Conservation (phyloP, 2,888 invertebrate species). For the Mesochorus sp. region DNA sequence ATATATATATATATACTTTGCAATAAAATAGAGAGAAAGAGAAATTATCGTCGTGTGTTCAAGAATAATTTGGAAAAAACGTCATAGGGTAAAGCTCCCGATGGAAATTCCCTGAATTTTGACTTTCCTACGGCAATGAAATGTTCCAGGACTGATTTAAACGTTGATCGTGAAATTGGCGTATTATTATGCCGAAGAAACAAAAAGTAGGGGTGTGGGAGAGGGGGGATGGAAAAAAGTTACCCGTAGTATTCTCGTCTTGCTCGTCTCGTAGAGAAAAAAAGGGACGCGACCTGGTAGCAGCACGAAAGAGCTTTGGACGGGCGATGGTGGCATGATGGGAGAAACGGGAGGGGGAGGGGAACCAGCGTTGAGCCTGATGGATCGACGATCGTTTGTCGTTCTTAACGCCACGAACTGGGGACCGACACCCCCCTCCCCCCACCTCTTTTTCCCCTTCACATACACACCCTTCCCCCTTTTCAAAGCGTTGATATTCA, state of each 20-base stretch:
- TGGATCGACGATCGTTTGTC: slow-evolving; percentile 82
- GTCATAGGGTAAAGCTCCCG: too few species aligned
- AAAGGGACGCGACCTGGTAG: slow-evolving; percentile 43
- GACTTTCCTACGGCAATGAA: too few species aligned
- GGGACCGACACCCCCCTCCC: not conserved
- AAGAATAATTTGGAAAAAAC: too few species aligned
- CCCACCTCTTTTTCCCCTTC: not conserved
- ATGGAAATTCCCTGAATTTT: too few species aligned
- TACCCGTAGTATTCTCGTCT: slow-evolving; percentile 23
- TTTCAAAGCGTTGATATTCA: slow-evolving; percentile 79
- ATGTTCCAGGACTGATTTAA: slow-evolving; percentile 1
- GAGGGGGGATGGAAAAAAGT: slow-evolving; percentile 43
- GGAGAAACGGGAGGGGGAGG: slow-evolving; percentile 24
- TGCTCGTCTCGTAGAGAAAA: slow-evolving; percentile 40
- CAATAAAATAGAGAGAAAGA: too few species aligned
- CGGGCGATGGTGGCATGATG: not conserved
- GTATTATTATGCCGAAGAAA: not conserved
- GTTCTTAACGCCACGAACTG: slow-evolving; percentile 78
- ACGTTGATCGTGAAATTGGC: slow-evolving; percentile 1
- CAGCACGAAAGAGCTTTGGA: slow-evolving; percentile 13
- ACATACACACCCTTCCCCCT: not conserved
- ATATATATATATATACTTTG: not conserved
- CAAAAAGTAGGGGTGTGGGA: slow-evolving; percentile 6
- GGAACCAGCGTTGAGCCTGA: slow-evolving; percentile 77
- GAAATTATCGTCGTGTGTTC: too few species aligned